Conservation (phyloP, 2,113 vertebrate species). For the Misgurnus anguillicaudatus region DNA sequence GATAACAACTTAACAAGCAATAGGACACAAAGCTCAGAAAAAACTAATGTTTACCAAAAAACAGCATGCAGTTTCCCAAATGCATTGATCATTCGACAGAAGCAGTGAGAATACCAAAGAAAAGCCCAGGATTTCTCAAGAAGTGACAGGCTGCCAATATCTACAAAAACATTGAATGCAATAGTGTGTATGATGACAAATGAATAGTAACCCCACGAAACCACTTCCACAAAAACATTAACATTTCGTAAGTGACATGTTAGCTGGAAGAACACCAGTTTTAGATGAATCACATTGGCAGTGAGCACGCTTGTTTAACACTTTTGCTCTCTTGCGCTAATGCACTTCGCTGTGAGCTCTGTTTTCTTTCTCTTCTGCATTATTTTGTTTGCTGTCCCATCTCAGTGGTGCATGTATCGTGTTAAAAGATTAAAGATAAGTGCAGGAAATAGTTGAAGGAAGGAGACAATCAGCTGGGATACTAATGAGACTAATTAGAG, state of each 20-base stretch:
- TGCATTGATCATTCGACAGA: not conserved
- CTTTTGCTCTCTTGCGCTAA: not conserved
- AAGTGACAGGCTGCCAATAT: conserved; percentile 29
- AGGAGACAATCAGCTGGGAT: conserved; percentile 29
- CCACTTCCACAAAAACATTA: not conserved
- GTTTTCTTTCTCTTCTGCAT: too few relatives aligned
- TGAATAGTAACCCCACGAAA: not conserved
- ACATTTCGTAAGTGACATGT: not conserved
- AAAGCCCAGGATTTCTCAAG: not conserved
- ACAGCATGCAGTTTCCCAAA: not conserved
- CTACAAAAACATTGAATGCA: not conserved
- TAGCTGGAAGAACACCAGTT: not conserved
- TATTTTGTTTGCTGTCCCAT: not conserved
- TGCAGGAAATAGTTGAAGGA: conserved; percentile 45
- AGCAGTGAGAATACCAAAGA: not conserved
- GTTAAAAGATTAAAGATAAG: conserved; percentile 28
- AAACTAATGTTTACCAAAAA: not conserved
- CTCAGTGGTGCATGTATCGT: not conserved
- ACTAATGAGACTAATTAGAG: conserved; percentile 25
- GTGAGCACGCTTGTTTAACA: not conserved
- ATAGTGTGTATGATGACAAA: not conserved
- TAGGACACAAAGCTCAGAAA: not conserved
- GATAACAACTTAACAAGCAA: not conserved
- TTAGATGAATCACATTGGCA: conserved; percentile 22
- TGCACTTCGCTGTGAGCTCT: not conserved